Percentiles rank a stretch among this genome's conserved stretches.
Conservation (phyloP, 2,888 invertebrate species). For the Periphyllus acericola region DNA sequence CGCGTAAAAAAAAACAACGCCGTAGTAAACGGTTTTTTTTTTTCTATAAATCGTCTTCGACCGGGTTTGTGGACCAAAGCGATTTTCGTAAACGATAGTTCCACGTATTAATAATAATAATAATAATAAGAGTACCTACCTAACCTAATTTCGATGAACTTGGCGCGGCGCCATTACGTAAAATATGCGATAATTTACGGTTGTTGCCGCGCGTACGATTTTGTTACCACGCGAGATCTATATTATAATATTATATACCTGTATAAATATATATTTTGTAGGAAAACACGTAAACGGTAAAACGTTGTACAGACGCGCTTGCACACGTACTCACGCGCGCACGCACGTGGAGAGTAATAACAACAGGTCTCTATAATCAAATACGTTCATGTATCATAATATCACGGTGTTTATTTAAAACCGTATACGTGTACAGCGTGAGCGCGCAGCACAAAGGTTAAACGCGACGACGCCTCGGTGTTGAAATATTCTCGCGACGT, state of each 20-base stretch:
- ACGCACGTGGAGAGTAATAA: neutral
- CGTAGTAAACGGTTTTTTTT: neutral
- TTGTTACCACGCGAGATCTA: neutral
- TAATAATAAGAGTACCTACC: neutral
- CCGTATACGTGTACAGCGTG: too few species aligned
- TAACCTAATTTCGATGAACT: slow-evolving; percentile 10
- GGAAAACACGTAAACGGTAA: neutral
- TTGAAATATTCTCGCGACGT: neutral
- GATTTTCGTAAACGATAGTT: slow-evolving; percentile 2
- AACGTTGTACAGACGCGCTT: neutral
- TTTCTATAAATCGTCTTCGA: neutral
- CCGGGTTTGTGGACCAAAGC: neutral
- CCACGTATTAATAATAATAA: neutral
- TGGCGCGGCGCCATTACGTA: slow-evolving; percentile 1
- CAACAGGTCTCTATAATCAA: neutral
- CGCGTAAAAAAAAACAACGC: neutral
- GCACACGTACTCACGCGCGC: neutral
- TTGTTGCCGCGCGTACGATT: neutral
- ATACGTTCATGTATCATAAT: neutral
- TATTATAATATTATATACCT: neutral
- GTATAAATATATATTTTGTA: neutral
- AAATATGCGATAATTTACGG: slow-evolving; percentile 14
- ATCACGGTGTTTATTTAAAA: neutral
- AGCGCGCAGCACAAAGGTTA: too few species aligned
- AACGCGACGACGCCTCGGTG: neutral